Evolutionary conservation across 2,888 invertebrate species (phyloP), one percentile per base, ranked within the genome.

Genomic region (Pinctada fucata): DNA sequence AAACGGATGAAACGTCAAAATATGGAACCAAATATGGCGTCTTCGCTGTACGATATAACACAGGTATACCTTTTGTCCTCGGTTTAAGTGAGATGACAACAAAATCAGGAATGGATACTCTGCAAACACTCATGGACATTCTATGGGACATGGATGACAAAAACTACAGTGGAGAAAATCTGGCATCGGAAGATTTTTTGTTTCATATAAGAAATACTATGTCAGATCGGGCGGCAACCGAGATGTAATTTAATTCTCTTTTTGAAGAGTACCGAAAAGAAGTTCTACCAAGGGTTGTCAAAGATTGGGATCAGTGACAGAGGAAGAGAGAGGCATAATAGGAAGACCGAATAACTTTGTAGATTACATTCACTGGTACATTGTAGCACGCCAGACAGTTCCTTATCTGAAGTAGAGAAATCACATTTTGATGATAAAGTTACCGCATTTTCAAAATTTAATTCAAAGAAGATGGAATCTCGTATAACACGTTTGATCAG

Each of bases 201-300:
- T 66, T 6, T 66, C 31, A 16, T 16, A 16, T 16, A 31, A 66
- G 16, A 66, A 66, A 67, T 67, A 80, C 80, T 16, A 80, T 80
- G 80, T 78, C 80, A n/a, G 80, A 80, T 52, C 13, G 72, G 47
- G 80, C 80, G 5, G 80, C 77, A 10, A 80, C 80, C 2, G 67
- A 80, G 74, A 66, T 16, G n/a, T 73, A 68, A n/a, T 81, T 77
- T 13, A 70, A 75, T 58, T 31, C 71, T 3, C 67, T 80, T 2
- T 74, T 75, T 48, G 71, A 80, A 70, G 10, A 49, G 52, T 78
- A 78, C 75, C 70, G 71, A 51, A 71, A 45, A 45, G 16, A 65
- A 5, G 58, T 80, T 10, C 48, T 78, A 2, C 72, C 71, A 65
- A 63, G 71, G n/a, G 63, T 78, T 48, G 3, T 74, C 10, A n/a